Percentiles rank a stretch among this genome's conserved stretches.
Evolutionary conservation across 2,888 invertebrate genomes (phyloP).

Genomic region (Phania funesta): DNA sequence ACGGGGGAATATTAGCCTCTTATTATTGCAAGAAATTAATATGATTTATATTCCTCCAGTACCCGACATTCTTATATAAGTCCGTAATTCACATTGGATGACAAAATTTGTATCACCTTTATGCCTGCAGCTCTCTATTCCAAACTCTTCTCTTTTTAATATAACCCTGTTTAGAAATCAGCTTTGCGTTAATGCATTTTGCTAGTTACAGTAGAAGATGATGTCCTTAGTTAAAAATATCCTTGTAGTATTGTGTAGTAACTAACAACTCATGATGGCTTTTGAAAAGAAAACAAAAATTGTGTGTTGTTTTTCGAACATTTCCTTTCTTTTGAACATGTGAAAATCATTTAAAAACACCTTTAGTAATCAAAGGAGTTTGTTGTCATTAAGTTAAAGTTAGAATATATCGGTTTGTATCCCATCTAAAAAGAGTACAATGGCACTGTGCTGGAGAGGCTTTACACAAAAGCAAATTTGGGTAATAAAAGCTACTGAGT

Average conservation of each 20-base stretch:
- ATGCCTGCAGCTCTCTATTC: too few species aligned
- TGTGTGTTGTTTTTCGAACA: background rate
- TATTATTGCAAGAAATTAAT: too few species aligned
- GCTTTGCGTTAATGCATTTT: background rate
- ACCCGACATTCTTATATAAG: too few species aligned
- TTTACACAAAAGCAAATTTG: too few species aligned
- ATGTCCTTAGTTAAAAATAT: conserved; percentile 9
- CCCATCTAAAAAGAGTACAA: background rate
- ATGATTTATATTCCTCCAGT: too few species aligned
- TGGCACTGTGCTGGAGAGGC: background rate
- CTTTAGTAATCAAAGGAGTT: conserved; percentile 7
- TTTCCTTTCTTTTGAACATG: background rate
- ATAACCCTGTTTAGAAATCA: background rate
- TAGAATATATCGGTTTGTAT: background rate
- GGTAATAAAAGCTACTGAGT: too few species aligned
- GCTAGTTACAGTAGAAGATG: background rate
- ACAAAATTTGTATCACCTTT: too few species aligned
- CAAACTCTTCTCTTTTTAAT: background rate
- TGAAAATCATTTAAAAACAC: conserved; percentile 22
- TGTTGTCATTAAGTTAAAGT: background rate
- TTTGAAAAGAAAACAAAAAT: background rate
- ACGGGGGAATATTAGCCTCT: too few species aligned
- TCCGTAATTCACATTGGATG: too few species aligned
- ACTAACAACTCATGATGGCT: background rate
- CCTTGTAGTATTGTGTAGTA: background rate